These are phyloP conservation scores for Anhinga rufa DNA, from an alignment of 2,113 vertebrate genomes.

Conservation along the genomic window DNA sequence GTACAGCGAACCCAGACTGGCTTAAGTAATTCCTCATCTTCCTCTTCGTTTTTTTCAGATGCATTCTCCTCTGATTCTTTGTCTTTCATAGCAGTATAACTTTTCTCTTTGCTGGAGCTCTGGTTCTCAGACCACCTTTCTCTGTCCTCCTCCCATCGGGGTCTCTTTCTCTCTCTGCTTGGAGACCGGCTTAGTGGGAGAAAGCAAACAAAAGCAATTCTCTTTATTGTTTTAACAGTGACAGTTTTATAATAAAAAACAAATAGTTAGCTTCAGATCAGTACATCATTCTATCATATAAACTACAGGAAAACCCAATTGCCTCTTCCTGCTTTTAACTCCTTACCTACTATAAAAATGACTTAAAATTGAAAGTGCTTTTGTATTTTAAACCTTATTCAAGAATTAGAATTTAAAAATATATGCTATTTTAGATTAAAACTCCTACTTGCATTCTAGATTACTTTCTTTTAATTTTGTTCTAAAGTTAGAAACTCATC, in stretches of 20 bases:
- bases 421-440: neutral
- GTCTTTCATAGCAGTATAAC: conserved; percentile 67
- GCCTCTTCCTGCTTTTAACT: neutral
- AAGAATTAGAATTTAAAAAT: neutral
- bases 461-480: neutral
- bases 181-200: conserved; percentile 74
- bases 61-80: conserved; percentile 75
- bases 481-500: neutral
- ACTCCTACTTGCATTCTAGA: neutral
- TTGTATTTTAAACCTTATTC: neutral
- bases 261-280: neutral
- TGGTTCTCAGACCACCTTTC: conserved; percentile 75
- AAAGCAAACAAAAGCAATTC: neutral
- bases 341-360: neutral
- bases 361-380: neutral
- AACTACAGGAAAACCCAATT: neutral
- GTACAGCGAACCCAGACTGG: conserved; percentile 97
- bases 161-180: conserved; percentile 88
- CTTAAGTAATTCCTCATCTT: conserved; percentile 89
- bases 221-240: neutral
- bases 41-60: conserved; percentile 79
- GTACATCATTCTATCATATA: neutral
- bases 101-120: conserved; percentile 72
- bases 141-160: conserved; percentile 87
- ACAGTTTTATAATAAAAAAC: neutral